Evolutionary conservation across 2,113 vertebrate species (phyloP).

Genomic region (Ibidorhyncha struthersii): DNA sequence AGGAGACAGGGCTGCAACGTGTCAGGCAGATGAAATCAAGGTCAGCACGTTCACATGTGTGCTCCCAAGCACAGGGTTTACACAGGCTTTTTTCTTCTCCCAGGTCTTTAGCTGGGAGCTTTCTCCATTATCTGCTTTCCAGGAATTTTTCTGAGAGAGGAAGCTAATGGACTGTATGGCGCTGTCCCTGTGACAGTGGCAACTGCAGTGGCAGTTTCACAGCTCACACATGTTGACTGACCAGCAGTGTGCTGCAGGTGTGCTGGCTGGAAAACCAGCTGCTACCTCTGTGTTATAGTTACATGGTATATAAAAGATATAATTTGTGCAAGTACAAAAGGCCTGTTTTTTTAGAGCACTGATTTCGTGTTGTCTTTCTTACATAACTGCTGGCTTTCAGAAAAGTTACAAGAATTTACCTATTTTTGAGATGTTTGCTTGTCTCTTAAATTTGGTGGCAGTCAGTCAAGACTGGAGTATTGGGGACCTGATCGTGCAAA

Average conservation of each 20-base stretch:
- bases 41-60: background rate
- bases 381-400: background rate
- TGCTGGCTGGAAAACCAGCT: background rate
- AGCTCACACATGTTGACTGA: background rate
- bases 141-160: background rate
- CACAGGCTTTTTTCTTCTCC: background rate
- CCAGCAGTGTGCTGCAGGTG: background rate
- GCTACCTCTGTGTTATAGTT: background rate
- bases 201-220: background rate
- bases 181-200: background rate
- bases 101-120: background rate
- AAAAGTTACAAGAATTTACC: background rate
- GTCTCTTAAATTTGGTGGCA: background rate
- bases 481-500: background rate
- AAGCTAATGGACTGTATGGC: background rate
- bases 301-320: rapidly evolving
- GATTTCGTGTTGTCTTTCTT: background rate
- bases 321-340: background rate
- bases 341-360: rapidly evolving
- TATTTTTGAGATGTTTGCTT: background rate
- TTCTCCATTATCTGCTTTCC: background rate
- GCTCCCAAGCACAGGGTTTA: background rate
- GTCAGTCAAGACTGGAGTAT: background rate
- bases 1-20: background rate
- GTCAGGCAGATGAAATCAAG: background rate